Base-by-base conservation (phyloP, 2,797 vertebrate genomes). In the Hapalemur alaotrensis region DNA sequence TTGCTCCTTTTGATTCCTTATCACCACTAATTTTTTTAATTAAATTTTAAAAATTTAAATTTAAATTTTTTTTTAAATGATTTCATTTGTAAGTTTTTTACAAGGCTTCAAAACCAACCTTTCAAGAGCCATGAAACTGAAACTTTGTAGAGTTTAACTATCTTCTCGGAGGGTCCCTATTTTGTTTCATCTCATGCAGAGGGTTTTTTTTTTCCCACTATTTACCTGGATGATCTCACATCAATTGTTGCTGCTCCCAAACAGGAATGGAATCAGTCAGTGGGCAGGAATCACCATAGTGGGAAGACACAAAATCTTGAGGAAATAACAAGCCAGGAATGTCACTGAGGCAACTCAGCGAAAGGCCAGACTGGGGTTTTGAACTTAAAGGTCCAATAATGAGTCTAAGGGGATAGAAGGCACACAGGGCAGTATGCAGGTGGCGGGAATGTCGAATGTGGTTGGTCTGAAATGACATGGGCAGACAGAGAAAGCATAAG, bases 11-110 rank as follows among this genome's bases (percentile, higher is more conserved):
- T 17, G 2, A 43, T 63, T 85, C 9, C 17, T 90, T 63, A 41
- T 88, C 35, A 65, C 72, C 57, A 32, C 57, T 89, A 48, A 30
- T 50, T 89, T 65, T 90, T 67, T 65, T 20, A 9, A 65, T 46
- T 46, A 46, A 46, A 46, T 46, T 46, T 46, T 11, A 46, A 46
- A 46, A 46, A 46, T 46, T 46, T 46, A 46, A 46, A 46, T 46
- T 46, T 46, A 46, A 46, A 46, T 0, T 46, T 46, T 0, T 46
- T 46, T 46, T 46, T 46, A 46, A 46, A 72, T 13, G 15, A 28
- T 91, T 92, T 90, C 48, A 84, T 63, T 93, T 93, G 18, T 73
- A 93, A 93, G 91, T 72, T 76, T n/a, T 89, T 95, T 50, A 43
- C 12, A 86, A 91, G 32, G 9, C 48, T 89, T 93, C 82, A 59